A percentile compares a stretch with the other conserved stretches of the same genome.
These are phyloP conservation scores for Cantharis rustica DNA, from an alignment of 2,888 invertebrate species.

Conservation along the genomic window DNA sequence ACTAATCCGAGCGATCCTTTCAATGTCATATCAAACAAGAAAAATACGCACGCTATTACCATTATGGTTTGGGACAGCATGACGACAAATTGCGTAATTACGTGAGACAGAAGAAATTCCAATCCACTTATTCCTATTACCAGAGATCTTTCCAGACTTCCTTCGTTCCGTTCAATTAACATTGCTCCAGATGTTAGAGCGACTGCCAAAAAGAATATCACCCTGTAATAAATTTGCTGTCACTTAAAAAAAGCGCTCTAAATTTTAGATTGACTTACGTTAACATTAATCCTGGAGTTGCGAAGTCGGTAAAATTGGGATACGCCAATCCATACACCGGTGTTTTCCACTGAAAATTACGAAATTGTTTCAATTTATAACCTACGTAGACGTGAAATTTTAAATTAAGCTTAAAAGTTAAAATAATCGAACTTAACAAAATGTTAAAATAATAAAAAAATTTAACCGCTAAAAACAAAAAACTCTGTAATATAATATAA, in stretches of 20 bases:
- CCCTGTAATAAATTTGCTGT: slow-evolving; percentile 59
- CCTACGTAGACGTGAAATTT: no score
- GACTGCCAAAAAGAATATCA: slow-evolving; percentile 92
- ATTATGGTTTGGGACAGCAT: slow-evolving; percentile 83
- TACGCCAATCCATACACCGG: slow-evolving; percentile 77
- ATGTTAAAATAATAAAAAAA: no score
- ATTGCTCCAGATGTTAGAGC: slow-evolving; percentile 90
- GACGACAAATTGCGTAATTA: slow-evolving; percentile 84
- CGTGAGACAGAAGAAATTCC: slow-evolving; percentile 87
- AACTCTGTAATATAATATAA: no score
- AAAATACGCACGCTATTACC: slow-evolving; percentile 79
- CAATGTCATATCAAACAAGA: slow-evolving; percentile 77
- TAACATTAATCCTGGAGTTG: slow-evolving; percentile 89
- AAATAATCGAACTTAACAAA: no score
- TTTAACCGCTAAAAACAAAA: no score
- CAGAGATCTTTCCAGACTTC: slow-evolving; percentile 85
- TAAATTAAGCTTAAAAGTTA: no score
- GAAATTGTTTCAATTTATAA: no score
- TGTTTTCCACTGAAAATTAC: slow-evolving; percentile 62
- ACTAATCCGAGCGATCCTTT: slow-evolving; percentile 78
- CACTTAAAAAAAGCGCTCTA: background rate
- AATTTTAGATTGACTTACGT: slow-evolving; percentile 64
- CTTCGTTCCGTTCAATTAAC: slow-evolving; percentile 87
- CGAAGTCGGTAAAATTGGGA: slow-evolving; percentile 92
- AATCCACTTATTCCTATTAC: slow-evolving; percentile 82